phyloP scores from a whole-genome alignment of 2,888 invertebrate genomes.

The Podabrus alpinus region DNA sequence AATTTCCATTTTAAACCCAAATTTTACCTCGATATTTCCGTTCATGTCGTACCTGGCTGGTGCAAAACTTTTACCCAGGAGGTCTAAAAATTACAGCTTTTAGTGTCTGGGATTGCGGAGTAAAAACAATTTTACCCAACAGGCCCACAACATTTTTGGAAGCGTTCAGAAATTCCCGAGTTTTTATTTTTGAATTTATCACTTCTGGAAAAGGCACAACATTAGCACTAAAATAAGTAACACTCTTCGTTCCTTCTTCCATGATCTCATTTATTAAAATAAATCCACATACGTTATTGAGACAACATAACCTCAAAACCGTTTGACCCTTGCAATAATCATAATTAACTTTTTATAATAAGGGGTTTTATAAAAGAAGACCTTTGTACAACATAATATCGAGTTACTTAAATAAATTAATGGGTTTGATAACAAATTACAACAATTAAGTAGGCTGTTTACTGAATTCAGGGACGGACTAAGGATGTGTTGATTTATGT shows the following conservation, averaged over 20 bases:
- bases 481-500: background rate
- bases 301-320: background rate
- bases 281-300: background rate
- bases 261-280: background rate
- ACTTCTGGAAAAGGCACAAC: constrained; percentile 56
- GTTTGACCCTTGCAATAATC: background rate
- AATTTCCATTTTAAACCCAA: background rate
- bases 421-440: too few relatives aligned
- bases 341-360: background rate
- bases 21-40: constrained; percentile 70
- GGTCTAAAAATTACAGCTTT: constrained; percentile 59
- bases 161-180: constrained; percentile 64
- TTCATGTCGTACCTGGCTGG: constrained; percentile 74
- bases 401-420: background rate
- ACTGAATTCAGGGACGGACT: background rate
- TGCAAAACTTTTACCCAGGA: constrained; percentile 69
- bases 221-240: constrained; percentile 27
- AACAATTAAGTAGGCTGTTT: background rate
- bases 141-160: constrained; percentile 63
- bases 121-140: constrained; percentile 58
- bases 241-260: background rate
- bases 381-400: background rate
- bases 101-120: background rate
- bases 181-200: constrained; percentile 4
- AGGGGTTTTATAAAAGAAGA: background rate